Conservation (phyloP, 2,113 vertebrate genomes). For the Castor canadensis region DNA sequence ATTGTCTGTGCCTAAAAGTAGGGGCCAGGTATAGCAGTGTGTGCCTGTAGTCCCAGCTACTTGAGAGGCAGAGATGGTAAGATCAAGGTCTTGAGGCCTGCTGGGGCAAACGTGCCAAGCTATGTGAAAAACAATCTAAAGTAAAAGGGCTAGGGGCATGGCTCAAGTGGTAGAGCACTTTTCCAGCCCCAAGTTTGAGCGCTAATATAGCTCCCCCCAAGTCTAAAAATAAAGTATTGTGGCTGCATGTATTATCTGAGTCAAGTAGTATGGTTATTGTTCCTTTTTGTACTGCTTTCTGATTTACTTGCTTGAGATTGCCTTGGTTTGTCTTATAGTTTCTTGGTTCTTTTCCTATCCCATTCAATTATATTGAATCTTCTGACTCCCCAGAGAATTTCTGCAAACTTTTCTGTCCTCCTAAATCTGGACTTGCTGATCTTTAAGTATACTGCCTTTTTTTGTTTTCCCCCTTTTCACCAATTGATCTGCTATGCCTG, state of each 20-base stretch:
- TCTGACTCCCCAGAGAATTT: neutral
- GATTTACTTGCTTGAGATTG: constrained; percentile 3
- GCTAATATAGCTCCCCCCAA: too few relatives aligned
- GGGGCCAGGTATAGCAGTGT: too few relatives aligned
- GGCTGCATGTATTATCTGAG: neutral
- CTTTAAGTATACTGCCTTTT: neutral
- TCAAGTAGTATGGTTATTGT: neutral
- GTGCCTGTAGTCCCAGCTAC: too few relatives aligned
- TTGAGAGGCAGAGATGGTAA: too few relatives aligned
- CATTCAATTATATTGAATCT: neutral
- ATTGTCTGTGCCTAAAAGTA: neutral
- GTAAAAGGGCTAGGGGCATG: too few relatives aligned
- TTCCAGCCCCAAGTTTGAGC: too few relatives aligned
- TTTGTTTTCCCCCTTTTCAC: neutral
- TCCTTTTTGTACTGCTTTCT: neutral
- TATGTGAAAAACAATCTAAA: too few relatives aligned
- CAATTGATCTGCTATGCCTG: neutral
- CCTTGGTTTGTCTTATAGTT: neutral
- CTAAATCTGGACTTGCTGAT: neutral
- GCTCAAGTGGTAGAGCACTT: too few relatives aligned
- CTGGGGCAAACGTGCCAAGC: too few relatives aligned
- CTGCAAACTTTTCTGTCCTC: neutral
- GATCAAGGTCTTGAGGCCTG: too few relatives aligned
- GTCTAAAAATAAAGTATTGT: neutral
- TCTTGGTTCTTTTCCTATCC: neutral